phyloP scores from a whole-genome alignment of 2,797 vertebrate species.

The Cichlasoma orientale region DNA sequence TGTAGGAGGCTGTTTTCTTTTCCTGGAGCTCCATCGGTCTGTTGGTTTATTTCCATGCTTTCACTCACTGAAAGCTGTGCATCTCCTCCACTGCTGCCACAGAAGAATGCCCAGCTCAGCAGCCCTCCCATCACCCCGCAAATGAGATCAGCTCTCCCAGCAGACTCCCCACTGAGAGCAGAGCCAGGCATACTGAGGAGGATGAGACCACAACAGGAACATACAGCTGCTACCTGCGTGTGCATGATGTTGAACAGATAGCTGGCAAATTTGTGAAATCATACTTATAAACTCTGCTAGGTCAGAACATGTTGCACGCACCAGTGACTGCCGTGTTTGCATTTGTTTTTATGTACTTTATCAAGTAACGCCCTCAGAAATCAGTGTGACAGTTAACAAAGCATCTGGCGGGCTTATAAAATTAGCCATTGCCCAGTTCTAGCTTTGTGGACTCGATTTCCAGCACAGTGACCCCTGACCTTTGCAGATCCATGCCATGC shows the following conservation, averaged over 20 bases:
- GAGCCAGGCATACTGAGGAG: constrained; percentile 25
- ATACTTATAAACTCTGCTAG: not conserved
- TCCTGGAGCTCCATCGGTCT: not conserved
- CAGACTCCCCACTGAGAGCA: constrained; percentile 54
- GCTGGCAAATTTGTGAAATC: not conserved
- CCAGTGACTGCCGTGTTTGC: not conserved
- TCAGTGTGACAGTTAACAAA: constrained; percentile 19
- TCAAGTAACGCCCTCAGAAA: not conserved
- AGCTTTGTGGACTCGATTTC: constrained; percentile 6
- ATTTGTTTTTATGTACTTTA: not conserved
- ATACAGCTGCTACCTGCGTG: not conserved
- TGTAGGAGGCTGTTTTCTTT: not conserved
- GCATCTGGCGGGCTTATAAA: constrained; percentile 1
- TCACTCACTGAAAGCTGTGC: constrained; percentile 11
- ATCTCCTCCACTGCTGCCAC: constrained; percentile 38
- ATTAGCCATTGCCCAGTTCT: not conserved
- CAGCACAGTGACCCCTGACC: constrained; percentile 19
- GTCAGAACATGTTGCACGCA: not conserved
- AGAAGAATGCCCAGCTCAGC: constrained; percentile 68
- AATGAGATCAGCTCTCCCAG: constrained; percentile 67
- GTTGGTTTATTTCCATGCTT: constrained; percentile 7
- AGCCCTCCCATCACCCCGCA: constrained; percentile 53
- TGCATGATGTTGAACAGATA: constrained; percentile 12
- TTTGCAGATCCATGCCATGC: constrained; percentile 3
- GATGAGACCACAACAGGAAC: not conserved